Base-by-base conservation (phyloP, 2,797 vertebrate genomes). In the Cirrhinus mrigala region DNA sequence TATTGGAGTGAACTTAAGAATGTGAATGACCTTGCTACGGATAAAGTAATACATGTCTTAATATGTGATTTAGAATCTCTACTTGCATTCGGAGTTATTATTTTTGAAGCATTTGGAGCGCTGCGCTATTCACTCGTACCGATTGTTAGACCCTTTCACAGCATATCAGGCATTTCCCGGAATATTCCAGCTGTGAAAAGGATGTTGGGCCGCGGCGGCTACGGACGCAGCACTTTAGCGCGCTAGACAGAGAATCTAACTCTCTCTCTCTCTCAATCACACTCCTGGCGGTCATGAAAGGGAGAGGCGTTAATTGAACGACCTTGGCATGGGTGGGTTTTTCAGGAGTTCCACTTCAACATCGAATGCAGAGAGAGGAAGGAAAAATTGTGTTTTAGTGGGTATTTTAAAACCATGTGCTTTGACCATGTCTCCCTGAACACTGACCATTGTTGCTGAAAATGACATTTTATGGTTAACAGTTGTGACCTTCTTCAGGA, bases 181-280 rank as follows among this genome's bases (percentile, higher is more conserved):
- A 70, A 71, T 69, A 64, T 70, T 66, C 29, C 58, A 69, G 29
- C 86, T 84, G 75, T 69, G 56, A 73, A 77, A 82, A 73, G 56
- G 60, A 85, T 56, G 73, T 85, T 73, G 58, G 14, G 16, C n/a
- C 20, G 48, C 74, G 33, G 82, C 14, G n/a, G 64, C 87, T 89
- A 88, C 89, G 74, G 93, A 92, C 91, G 91, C 91, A 95, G 94
- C 94, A 92, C 92, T 95, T 91, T 88, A 90, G 86, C 89, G 88
- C 89, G 89, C 92, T 90, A 87, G 88, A 86, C 78, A 91, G 91
- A 93, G 91, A 90, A 91, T 92, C 85, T 87, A 86, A 16, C 80
- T 82, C 80, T 46, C 80, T 81, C 86, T 93, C 90, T 91, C 88
- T 92, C 88, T 87, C 86, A 85, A 79, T 90, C 89, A 78, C 89